These are phyloP conservation scores for Vespertilio murinus DNA, from an alignment of 2,797 vertebrate species.

Conservation along the genomic window DNA sequence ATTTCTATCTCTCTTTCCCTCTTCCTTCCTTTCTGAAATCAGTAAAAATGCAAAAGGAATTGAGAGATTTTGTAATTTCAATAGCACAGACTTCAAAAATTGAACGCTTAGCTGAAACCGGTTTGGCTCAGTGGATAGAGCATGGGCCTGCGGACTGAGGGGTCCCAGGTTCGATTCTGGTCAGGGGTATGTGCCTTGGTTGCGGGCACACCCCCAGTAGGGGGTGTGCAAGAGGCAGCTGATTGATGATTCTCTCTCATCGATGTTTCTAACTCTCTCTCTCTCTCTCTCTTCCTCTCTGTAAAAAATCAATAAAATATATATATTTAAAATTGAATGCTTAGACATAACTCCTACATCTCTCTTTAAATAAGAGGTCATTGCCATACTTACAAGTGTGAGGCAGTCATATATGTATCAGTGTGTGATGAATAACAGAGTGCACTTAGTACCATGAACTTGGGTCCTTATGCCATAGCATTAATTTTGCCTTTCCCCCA, in stretches of 20 bases:
- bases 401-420: constrained; percentile 23
- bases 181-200: too few species aligned
- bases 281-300: too few species aligned
- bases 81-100: constrained; percentile 29
- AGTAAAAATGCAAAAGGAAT: constrained; percentile 13
- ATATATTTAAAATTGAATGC: background rate
- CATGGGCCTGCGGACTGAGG: too few species aligned
- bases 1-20: too few species aligned
- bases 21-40: too few species aligned
- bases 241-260: too few species aligned
- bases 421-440: constrained; percentile 30
- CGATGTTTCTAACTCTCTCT: too few species aligned
- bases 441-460: constrained; percentile 5
- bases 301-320: too few species aligned
- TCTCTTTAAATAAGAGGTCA: constrained; percentile 51
- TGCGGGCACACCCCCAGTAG: too few species aligned
- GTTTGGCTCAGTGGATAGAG: too few species aligned
- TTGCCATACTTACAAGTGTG: constrained; percentile 2
- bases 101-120: background rate
- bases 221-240: too few species aligned
- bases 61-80: background rate
- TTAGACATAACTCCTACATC: background rate
- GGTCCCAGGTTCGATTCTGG: too few species aligned
- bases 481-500: constrained; percentile 54
- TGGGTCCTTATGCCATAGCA: constrained; percentile 1